phyloP scores from a whole-genome alignment of 2,888 invertebrate species.

The Drosophila quinaria region DNA sequence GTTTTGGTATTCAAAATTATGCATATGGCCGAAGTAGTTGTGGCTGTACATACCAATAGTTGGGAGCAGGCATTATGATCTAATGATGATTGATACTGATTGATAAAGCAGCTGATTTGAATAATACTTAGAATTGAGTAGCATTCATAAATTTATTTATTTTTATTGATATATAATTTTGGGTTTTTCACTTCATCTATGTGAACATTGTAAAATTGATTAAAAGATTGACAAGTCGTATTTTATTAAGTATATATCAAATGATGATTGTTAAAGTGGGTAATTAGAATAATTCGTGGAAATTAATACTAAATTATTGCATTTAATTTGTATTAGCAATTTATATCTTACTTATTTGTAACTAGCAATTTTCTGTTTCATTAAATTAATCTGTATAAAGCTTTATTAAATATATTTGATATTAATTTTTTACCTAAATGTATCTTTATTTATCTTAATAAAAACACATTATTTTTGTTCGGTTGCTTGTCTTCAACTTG shows the following conservation, averaged over 20 bases:
- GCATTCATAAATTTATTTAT: not conserved
- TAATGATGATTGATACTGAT: constrained; percentile 19
- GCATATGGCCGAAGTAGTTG: constrained; percentile 42
- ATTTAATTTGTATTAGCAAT: not conserved
- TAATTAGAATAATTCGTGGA: not conserved
- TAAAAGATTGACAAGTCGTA: too few species aligned
- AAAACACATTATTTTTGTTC: too few species aligned
- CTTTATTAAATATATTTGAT: too few species aligned
- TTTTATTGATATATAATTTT: not conserved
- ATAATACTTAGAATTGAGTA: not conserved
- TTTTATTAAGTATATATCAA: too few species aligned
- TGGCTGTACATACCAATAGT: constrained; percentile 26
- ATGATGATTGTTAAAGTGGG: not conserved
- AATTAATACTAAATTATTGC: not conserved
- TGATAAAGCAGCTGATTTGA: constrained; percentile 11
- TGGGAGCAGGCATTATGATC: constrained; percentile 14
- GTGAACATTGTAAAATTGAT: not conserved
- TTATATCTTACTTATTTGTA: not conserved
- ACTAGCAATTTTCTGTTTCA: too few species aligned
- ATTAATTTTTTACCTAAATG: too few species aligned
- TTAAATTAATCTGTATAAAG: too few species aligned
- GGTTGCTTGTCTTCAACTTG: too few species aligned
- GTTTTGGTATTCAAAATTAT: constrained; percentile 71
- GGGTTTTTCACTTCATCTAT: not conserved
- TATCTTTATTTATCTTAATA: too few species aligned